phyloP scores from a whole-genome alignment of 2,888 invertebrate species.

The Apotomis betuletana region DNA sequence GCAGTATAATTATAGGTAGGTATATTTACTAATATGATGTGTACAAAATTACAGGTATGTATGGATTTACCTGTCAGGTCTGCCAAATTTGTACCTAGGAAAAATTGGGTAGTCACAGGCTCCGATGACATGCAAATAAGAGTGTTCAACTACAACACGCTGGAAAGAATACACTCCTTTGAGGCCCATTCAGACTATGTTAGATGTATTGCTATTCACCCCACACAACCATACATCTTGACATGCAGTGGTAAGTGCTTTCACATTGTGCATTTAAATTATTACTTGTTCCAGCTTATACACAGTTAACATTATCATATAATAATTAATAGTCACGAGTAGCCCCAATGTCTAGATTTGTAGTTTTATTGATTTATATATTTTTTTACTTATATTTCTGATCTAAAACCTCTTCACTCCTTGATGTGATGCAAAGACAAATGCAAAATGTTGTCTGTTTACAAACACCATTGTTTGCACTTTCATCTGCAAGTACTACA shows the following conservation, averaged over 20 bases:
- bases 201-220: slow-evolving; percentile 97
- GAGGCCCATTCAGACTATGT: slow-evolving; percentile 99
- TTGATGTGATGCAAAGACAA: too few relatives aligned
- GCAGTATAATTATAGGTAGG: too few relatives aligned
- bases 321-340: too few relatives aligned
- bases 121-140: slow-evolving; percentile 98
- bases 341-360: too few relatives aligned
- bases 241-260: slow-evolving; percentile 94
- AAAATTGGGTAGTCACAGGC: slow-evolving; percentile 99
- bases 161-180: slow-evolving; percentile 97
- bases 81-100: slow-evolving; percentile 97
- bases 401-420: too few relatives aligned
- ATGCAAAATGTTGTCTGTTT: too few relatives aligned
- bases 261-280: neutral
- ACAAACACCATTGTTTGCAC: too few relatives aligned
- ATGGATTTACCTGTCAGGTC: slow-evolving; percentile 96
- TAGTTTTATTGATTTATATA: too few relatives aligned
- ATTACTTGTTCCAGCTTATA: neutral
- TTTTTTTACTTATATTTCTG: too few relatives aligned
- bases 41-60: slow-evolving; percentile 88
- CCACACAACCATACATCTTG: slow-evolving; percentile 97
- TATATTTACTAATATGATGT: too few relatives aligned
- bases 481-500: too few relatives aligned
- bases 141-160: slow-evolving; percentile 99
- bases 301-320: too few relatives aligned